Evolutionary conservation across 2,113 vertebrate genomes (phyloP).

Genomic region (Hippoglossus stenolepis): DNA sequence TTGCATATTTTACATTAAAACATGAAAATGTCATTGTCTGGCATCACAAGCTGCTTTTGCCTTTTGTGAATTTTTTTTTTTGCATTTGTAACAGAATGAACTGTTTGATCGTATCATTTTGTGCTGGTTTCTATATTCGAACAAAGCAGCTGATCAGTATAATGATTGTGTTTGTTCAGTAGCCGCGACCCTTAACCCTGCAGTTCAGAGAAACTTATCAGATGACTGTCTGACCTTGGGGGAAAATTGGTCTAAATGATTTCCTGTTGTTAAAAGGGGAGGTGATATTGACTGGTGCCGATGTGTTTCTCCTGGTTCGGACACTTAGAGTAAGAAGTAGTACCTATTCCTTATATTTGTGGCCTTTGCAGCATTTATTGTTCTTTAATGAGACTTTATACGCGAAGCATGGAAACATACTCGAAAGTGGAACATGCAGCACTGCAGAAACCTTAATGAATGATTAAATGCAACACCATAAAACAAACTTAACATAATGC

Average conservation of each 20-base stretch:
- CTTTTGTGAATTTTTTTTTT: slow-evolving; percentile 25
- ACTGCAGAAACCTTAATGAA: background rate
- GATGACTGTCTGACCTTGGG: slow-evolving; percentile 88
- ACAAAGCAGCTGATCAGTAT: slow-evolving; percentile 65
- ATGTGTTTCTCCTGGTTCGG: slow-evolving; percentile 56
- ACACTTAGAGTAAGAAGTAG: slow-evolving; percentile 30
- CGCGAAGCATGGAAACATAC: slow-evolving; percentile 6
- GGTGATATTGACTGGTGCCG: slow-evolving; percentile 78
- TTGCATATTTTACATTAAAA: background rate
- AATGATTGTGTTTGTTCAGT: slow-evolving; percentile 81
- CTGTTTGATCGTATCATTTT: slow-evolving; percentile 40
- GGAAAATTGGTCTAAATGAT: slow-evolving; percentile 90
- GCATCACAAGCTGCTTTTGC: background rate
- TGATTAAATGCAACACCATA: background rate
- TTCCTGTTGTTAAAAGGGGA: slow-evolving; percentile 88
- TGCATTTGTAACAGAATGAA: slow-evolving; percentile 29
- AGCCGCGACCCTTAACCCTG: slow-evolving; percentile 83
- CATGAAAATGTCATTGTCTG: background rate
- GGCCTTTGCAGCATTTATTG: slow-evolving; percentile 11
- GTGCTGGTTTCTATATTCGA: slow-evolving; percentile 39
- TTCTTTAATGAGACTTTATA: background rate
- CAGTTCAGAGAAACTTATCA: slow-evolving; percentile 84
- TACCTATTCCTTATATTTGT: slow-evolving; percentile 9
- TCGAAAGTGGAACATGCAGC: background rate
- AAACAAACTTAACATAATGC: background rate